These are phyloP conservation scores for Cervus canadensis DNA, from an alignment of 2,113 vertebrate genomes.

Conservation along the genomic window DNA sequence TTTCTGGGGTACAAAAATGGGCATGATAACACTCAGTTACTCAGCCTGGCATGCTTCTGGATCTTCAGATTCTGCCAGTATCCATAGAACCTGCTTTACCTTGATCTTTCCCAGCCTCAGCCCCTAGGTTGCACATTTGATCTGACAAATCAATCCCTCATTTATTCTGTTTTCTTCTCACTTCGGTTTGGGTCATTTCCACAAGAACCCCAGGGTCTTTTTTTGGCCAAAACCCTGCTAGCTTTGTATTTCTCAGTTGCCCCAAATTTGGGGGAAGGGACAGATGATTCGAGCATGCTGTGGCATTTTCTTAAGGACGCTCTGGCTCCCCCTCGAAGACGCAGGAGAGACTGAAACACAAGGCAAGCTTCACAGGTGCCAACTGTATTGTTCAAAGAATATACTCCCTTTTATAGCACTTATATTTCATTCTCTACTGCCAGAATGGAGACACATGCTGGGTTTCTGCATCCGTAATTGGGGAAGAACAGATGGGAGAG, in stretches of 20 bases:
- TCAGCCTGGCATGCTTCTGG: not conserved
- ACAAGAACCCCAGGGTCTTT: not conserved
- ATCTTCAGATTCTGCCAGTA: not conserved
- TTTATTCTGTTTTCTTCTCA: not conserved
- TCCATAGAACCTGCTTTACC: fast-evolving
- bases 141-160: not conserved
- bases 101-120: not conserved
- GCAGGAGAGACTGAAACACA: not conserved
- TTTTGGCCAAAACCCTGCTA: not conserved
- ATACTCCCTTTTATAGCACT: conserved; percentile 71
- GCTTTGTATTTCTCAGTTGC: not conserved
- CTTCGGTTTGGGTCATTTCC: not conserved
- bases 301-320: conserved; percentile 18
- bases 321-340: not conserved
- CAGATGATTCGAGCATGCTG: fast-evolving
- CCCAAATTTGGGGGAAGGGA: not conserved
- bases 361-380: conserved; percentile 72
- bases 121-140: not conserved
- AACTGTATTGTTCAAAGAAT: conserved; percentile 77
- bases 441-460: conserved; percentile 82
- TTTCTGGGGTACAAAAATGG: not conserved
- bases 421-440: conserved; percentile 84
- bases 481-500: conserved; percentile 83
- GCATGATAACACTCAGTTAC: not conserved
- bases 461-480: conserved; percentile 84